Conservation (phyloP, 2,888 invertebrate species). For the Protodeltote pygarga region DNA sequence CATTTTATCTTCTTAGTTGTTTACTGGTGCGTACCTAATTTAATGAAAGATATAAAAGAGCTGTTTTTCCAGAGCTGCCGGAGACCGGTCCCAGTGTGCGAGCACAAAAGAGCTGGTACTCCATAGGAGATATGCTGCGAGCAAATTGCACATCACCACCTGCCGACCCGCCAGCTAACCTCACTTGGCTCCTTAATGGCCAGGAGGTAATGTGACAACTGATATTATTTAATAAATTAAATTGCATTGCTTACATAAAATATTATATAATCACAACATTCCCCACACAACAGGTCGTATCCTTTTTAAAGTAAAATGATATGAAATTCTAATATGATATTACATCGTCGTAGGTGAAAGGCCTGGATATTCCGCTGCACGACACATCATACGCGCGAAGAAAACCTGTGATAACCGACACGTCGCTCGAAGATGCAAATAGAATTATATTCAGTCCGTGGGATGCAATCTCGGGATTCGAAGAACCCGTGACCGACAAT, state of each 20-base stretch:
- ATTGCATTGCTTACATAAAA: too few species aligned
- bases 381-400: constrained; percentile 67
- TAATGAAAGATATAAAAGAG: too few species aligned
- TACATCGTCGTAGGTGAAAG: constrained; percentile 70
- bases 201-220: constrained; percentile 75
- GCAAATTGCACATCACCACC: constrained; percentile 91
- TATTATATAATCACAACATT: too few species aligned
- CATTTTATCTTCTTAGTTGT: too few species aligned
- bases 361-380: constrained; percentile 76
- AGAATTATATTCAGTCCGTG: constrained; percentile 86
- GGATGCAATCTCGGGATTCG: constrained; percentile 81
- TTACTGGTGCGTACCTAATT: too few species aligned
- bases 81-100: constrained; percentile 88
- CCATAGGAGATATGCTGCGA: constrained; percentile 89
- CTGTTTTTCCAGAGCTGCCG: constrained; percentile 88
- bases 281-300: too few species aligned
- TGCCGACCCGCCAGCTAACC: constrained; percentile 89
- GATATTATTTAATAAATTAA: not conserved
- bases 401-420: constrained; percentile 77
- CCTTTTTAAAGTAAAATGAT: constrained; percentile 7
- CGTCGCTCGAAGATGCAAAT: constrained; percentile 83
- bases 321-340: constrained; percentile 15
- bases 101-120: constrained; percentile 89
- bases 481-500: constrained; percentile 78
- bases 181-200: constrained; percentile 91